Conservation (phyloP, 1,140 invertebrate genomes). For the Drosophila sturtevanti region DNA sequence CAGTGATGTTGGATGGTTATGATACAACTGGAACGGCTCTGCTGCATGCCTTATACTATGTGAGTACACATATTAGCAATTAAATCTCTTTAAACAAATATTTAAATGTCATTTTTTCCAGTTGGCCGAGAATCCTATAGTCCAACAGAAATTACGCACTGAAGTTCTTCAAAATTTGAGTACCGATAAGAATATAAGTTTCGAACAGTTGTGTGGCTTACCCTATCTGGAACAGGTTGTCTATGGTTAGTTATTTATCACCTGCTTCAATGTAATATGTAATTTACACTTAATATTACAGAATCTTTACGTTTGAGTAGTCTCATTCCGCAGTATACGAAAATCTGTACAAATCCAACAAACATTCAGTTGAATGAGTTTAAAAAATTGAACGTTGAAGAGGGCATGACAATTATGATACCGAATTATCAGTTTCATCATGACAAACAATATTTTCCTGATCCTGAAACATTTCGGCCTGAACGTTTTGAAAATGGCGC, state of each 20-base stretch:
- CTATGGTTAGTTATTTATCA: constrained; percentile 45
- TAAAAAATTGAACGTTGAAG: constrained; percentile 56
- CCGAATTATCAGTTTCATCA: constrained; percentile 85
- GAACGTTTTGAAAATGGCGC: constrained; percentile 84
- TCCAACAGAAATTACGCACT: constrained; percentile 59
- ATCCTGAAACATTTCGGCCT: constrained; percentile 89
- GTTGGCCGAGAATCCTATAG: constrained; percentile 50
- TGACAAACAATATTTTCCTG: constrained; percentile 87
- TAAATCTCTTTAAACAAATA: background rate
- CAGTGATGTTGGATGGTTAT: constrained; percentile 86
- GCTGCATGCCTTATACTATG: constrained; percentile 70
- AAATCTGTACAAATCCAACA: constrained; percentile 64
- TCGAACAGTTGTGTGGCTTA: constrained; percentile 50
- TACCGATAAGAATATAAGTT: constrained; percentile 27
- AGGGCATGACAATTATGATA: constrained; percentile 84
- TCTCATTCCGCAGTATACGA: constrained; percentile 68
- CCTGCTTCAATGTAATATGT: background rate
- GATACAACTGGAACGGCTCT: constrained; percentile 83
- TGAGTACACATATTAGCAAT: constrained; percentile 22
- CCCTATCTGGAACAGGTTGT: constrained; percentile 75
- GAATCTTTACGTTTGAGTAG: constrained; percentile 73
- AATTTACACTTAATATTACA: background rate
- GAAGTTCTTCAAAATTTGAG: constrained; percentile 66
- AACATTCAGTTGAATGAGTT: constrained; percentile 41
- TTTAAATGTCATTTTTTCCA: constrained; percentile 8